Evolutionary conservation across 2,113 vertebrate species (phyloP).

Genomic region (Brachionichthys hirsutus): DNA sequence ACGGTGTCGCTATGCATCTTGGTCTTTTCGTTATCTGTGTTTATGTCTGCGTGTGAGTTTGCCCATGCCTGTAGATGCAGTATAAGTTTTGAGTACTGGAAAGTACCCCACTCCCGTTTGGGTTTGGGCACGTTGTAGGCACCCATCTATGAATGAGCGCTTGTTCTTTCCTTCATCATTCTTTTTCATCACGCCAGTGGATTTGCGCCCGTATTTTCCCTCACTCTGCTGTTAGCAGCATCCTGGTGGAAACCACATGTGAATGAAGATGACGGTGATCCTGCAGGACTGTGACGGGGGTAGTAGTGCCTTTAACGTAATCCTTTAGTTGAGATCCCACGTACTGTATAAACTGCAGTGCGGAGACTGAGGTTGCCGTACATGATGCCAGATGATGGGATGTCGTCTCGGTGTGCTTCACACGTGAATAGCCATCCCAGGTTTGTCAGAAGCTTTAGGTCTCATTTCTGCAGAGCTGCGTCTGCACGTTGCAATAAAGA

Average conservation of each 20-base stretch:
- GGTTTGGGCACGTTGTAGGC: too few relatives aligned
- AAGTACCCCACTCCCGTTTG: too few relatives aligned
- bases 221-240: slow-evolving; percentile 1
- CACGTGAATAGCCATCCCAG: slow-evolving; percentile 38
- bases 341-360: neutral
- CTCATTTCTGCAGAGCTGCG: slow-evolving; percentile 14
- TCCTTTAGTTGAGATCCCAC: slow-evolving; percentile 39
- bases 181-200: neutral
- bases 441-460: slow-evolving; percentile 42
- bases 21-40: neutral
- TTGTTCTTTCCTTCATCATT: neutral
- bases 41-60: neutral
- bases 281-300: slow-evolving; percentile 31
- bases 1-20: neutral
- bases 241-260: slow-evolving; percentile 5
- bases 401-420: slow-evolving; percentile 50
- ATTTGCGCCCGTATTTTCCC: neutral
- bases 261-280: slow-evolving; percentile 28
- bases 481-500: neutral
- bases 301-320: slow-evolving; percentile 14
- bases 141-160: neutral
- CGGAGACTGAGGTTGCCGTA: slow-evolving; percentile 17
- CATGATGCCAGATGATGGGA: slow-evolving; percentile 48
- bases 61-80: too few relatives aligned
- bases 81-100: too few relatives aligned